Evolutionary conservation across 2,797 vertebrate species (phyloP).

Genomic region (Hybognathus amarus): DNA sequence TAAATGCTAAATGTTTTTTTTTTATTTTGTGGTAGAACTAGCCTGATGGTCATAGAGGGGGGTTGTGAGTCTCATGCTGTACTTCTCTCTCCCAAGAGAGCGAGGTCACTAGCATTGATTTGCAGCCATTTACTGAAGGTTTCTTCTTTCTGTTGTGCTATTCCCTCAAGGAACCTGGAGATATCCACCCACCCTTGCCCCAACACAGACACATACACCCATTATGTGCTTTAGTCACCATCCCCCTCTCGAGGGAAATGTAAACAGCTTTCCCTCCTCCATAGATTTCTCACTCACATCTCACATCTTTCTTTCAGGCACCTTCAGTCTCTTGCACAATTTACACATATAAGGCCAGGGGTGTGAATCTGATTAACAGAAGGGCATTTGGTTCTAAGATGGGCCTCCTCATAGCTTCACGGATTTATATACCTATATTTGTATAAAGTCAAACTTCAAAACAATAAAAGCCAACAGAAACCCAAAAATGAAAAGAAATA

Average conservation of each 20-base stretch:
- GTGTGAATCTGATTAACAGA: conserved; percentile 51
- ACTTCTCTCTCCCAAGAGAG: conserved; percentile 9
- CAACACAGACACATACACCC: conserved; percentile 32
- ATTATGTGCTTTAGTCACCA: conserved; percentile 50
- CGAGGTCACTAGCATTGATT: conserved; percentile 40
- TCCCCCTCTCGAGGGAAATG: conserved; percentile 60
- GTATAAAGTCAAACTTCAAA: conserved; percentile 46
- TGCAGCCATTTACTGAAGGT: conserved; percentile 51
- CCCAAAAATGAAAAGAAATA: conserved; percentile 4
- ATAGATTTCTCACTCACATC: conserved; percentile 28
- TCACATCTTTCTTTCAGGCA: conserved; percentile 35
- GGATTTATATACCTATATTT: conserved; percentile 58
- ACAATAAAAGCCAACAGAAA: conserved; percentile 63
- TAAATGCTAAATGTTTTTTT: conserved; percentile 34
- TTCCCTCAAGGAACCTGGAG: conserved; percentile 38
- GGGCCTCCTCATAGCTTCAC: conserved; percentile 7
- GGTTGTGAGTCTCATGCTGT: conserved; percentile 17
- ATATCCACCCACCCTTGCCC: conserved; percentile 37
- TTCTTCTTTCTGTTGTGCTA: conserved; percentile 32
- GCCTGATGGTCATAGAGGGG: conserved; percentile 26
- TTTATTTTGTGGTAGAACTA: conserved; percentile 37
- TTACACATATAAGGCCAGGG: conserved; percentile 48
- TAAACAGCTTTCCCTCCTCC: conserved; percentile 51
- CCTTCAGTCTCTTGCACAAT: conserved; percentile 49
- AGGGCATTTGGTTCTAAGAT: conserved; percentile 35